Base-by-base conservation (phyloP, 2,113 vertebrate genomes). In the Xiphophorus hellerii region DNA sequence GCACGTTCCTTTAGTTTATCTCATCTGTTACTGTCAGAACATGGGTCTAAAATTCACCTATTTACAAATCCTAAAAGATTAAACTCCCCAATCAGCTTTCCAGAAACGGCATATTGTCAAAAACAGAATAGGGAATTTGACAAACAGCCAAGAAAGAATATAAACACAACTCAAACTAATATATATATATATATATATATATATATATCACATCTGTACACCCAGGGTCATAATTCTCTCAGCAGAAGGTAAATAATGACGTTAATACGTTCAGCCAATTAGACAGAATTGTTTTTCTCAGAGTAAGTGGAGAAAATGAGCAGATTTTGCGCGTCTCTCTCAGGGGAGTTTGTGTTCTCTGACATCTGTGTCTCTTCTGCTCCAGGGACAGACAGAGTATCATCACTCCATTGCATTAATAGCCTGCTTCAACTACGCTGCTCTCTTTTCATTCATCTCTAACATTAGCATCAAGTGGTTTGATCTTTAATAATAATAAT, bases 321-420 rank as follows among this genome's bases (percentile, higher is more conserved):
- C 78, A 88, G 75, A 81, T 88, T 92, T 84, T 80, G 44, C 63
- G 25, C 66, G 37, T 20, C 3, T 76, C 44, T 92, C 91, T 91
- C 87, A 62, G 76, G 92, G 81, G 93, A 86, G 62, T 89, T 80
- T 85, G 79, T 88, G 91, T 92, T 90, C 81, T 85, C 87, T 87
- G 91, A 93, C 93, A 94, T 94, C 91, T 94, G 93, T 87, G 92
- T 82, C 83, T 90, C 80, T 66, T 73, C 83, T 84, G 89, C 93
- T 92, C 85, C 81, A 83, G 87, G 87, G 87, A 84, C 79, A 84
- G 61, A 62, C 37, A 78, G 78, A 85, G 78, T 69, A 84, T 87
- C 81, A 88, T 76, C 86, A 71, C 83, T 79, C 42, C 63, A 66
- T 35, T 33, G 28, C 78, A 63, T 63, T 70, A 76, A 13, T 42